Evolutionary conservation across 53 echinoderm and acorn worm genomes (phyloP).

Genomic region (Crossaster papposus): DNA sequence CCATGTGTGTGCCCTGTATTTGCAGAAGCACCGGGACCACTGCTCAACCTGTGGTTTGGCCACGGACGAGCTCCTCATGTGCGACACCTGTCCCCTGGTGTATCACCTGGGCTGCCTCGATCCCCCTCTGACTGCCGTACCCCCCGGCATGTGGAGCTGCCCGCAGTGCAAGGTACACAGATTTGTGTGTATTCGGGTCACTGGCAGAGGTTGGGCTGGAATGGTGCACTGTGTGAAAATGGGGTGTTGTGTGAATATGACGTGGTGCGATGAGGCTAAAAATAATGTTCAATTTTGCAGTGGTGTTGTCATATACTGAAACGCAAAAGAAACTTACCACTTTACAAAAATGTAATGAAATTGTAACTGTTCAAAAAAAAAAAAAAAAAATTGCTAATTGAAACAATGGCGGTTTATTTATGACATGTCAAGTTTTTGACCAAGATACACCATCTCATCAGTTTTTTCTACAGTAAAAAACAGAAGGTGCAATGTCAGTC

Average conservation of each 20-base stretch:
- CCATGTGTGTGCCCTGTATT: constrained; percentile 31
- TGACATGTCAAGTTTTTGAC: no score
- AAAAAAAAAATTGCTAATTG: no score
- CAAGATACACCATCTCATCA: no score
- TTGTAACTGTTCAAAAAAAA: no score
- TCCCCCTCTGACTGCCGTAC: constrained; percentile 86
- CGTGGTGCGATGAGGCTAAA: neutral
- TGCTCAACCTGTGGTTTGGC: constrained; percentile 85
- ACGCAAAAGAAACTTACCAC: no score
- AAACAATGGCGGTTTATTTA: no score
- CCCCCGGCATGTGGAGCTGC: constrained; percentile 96
- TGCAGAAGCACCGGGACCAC: constrained; percentile 87
- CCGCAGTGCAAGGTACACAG: constrained; percentile 91
- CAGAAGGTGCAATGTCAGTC: no score
- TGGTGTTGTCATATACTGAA: no score
- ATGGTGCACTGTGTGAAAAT: constrained; percentile 5
- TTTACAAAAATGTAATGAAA: no score
- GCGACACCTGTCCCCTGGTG: constrained; percentile 95
- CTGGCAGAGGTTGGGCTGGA: constrained; percentile 13
- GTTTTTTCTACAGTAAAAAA: no score
- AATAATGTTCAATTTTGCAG: neutral
- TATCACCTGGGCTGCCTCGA: constrained; percentile 94
- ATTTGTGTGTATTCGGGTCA: constrained; percentile 47
- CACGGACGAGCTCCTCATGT: constrained; percentile 91
- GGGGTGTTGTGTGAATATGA: neutral